These are phyloP conservation scores for Drosophila rubida DNA, from an alignment of 2,888 invertebrate genomes.

Conservation along the genomic window DNA sequence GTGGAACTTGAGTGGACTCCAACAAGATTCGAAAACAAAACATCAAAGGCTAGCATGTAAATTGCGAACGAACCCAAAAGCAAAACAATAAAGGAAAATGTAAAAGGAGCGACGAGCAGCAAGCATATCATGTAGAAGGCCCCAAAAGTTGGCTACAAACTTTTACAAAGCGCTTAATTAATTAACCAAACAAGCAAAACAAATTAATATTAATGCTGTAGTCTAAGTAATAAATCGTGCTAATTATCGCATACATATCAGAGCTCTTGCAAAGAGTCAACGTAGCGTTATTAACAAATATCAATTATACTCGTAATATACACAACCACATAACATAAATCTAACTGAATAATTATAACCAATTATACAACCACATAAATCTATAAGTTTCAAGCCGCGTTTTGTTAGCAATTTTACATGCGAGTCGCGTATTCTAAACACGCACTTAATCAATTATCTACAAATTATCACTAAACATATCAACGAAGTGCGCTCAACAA, in stretches of 20 bases:
- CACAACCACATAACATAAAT: constrained; percentile 15
- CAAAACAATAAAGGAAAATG: constrained; percentile 8
- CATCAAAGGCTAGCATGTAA: constrained; percentile 22
- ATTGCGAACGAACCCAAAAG: constrained; percentile 15
- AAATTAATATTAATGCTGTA: constrained; percentile 60
- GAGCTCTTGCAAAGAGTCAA: constrained; percentile 75
- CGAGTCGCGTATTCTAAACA: constrained; percentile 25
- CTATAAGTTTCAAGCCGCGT: constrained; percentile 17
- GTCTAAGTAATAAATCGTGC: constrained; percentile 52
- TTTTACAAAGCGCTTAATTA: constrained; percentile 20
- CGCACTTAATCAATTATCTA: constrained; percentile 9
- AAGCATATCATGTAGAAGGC: constrained; percentile 54
- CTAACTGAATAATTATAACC: constrained; percentile 24
- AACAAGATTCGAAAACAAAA: constrained; percentile 67
- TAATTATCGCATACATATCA: constrained; percentile 80
- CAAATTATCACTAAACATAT: constrained; percentile 60
- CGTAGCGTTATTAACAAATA: constrained; percentile 47
- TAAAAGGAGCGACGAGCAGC: background rate
- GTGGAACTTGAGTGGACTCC: constrained; percentile 57
- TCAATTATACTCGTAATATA: constrained; percentile 24
- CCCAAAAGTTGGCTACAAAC: constrained; percentile 19
- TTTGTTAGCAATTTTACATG: constrained; percentile 70
- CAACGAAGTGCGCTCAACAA: constrained; percentile 24
- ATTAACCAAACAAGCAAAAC: constrained; percentile 10
- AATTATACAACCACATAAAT: constrained; percentile 31